Base-by-base conservation (phyloP, 2,113 vertebrate genomes). In the Protobothrops flavoviridis region DNA sequence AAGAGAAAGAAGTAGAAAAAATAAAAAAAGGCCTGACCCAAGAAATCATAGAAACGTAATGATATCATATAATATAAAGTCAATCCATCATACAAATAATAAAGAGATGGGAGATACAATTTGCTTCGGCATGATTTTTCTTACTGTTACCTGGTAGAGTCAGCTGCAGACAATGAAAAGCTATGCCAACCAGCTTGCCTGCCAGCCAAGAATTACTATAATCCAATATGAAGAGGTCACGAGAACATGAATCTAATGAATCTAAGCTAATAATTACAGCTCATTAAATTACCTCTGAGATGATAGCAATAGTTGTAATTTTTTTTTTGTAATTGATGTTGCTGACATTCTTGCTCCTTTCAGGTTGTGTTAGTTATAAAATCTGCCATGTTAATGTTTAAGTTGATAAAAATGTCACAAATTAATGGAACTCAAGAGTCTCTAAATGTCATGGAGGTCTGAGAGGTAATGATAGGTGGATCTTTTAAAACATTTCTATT, bases 321-420 rank as follows among this genome's bases (percentile, higher is more conserved):
- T 95, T 96, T 81, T 81, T 94, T 96, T 95, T 93, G 93, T 96
- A 96, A 97, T 97, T 97, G 95, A 97, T 96, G 95, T 94, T 97
- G 88, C 94, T 96, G 94, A 96, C 88, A 94, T 96, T 93, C 87
- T 94, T 95, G 86, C 94, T 95, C 91, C 91, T 97, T 96, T 97
- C 96, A 96, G 95, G 85, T 93, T 95, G 87, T 94, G 95, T n/a
- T 93, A 95, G 96, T 94, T 96, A 96, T 97, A 96, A 97, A 97
- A 96, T 94, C 85, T 97, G 5, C 94, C 93, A 23, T 81, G 91
- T 96, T 95, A 95, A 95, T 94, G 74, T 69, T 94, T 69, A 85
- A 96, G 94, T 94, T 97, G 95, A 96, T 96, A 95, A 97, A 97
- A 97, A 96, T 95, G 93, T 91, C 94, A 95, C 52, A 91, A 97